Evolutionary conservation across 1,140 invertebrate species (phyloP).

Genomic region (Bombus pyrosoma): DNA sequence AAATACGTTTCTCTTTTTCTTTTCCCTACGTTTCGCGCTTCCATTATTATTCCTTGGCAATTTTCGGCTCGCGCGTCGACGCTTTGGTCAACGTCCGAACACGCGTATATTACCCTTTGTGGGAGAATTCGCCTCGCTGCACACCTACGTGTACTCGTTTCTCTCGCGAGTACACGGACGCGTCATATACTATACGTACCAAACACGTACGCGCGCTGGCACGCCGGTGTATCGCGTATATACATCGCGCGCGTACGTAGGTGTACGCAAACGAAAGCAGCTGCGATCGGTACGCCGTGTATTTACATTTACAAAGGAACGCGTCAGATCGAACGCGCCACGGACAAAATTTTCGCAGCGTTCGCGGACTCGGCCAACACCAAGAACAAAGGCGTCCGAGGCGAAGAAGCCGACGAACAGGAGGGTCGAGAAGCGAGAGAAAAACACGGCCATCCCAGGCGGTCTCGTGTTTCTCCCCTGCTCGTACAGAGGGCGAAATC

Average conservation of each 20-base stretch:
- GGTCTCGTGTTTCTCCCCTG: neutral
- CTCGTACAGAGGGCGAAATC: neutral
- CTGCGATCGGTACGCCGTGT: neutral
- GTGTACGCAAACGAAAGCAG: neutral
- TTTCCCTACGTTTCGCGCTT: neutral
- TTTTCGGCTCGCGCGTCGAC: neutral
- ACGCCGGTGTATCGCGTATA: neutral
- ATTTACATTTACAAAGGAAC: neutral
- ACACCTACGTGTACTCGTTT: conserved; percentile 3
- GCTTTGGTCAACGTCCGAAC: neutral
- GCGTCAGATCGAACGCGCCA: neutral
- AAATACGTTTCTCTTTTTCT: conserved; percentile 1
- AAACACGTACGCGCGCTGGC: neutral
- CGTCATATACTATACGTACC: neutral
- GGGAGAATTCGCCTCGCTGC: neutral
- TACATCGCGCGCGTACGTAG: neutral
- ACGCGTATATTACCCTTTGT: neutral
- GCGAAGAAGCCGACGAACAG: neutral
- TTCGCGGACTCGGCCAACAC: too few relatives aligned
- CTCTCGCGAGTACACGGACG: neutral
- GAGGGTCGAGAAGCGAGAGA: neutral
- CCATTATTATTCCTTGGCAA: too few relatives aligned
- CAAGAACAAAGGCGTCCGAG: neutral
- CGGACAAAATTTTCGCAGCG: neutral
- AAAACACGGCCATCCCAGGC: neutral